phyloP scores from a whole-genome alignment of 2,113 vertebrate species.

The Heliornis fulica region DNA sequence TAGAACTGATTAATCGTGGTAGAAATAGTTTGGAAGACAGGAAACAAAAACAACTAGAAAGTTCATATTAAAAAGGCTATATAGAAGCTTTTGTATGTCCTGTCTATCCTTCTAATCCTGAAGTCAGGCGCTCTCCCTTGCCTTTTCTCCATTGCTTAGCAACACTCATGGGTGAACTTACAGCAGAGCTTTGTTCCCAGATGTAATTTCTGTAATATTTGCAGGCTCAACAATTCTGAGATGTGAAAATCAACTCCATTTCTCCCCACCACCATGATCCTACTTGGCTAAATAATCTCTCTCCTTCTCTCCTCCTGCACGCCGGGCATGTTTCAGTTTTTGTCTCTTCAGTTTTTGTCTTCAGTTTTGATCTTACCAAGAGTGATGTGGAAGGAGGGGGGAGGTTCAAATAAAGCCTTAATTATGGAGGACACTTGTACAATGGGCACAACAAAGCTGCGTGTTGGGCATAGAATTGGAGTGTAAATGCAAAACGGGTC shows the following conservation, averaged over 20 bases:
- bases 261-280: neutral
- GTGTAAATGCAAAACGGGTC: neutral
- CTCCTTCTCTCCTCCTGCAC: neutral
- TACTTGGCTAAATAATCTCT: neutral
- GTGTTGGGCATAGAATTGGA: neutral
- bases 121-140: constrained; percentile 8
- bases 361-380: constrained; percentile 37
- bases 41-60: neutral
- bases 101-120: neutral
- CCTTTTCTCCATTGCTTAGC: constrained; percentile 69
- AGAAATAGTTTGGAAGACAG: neutral
- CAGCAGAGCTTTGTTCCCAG: constrained; percentile 51
- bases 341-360: constrained; percentile 30
- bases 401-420: constrained; percentile 25
- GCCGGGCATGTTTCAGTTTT: constrained; percentile 11
- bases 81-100: neutral
- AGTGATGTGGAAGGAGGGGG: constrained; percentile 6
- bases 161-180: constrained; percentile 65
- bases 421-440: neutral
- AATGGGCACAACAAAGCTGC: neutral
- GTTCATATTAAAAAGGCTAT: neutral
- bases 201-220: constrained; percentile 47
- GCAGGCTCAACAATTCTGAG: constrained; percentile 9
- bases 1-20: neutral
- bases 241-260: constrained; percentile 13